Percentiles rank a stretch among this genome's conserved stretches.
phyloP scores from a whole-genome alignment of 2,113 vertebrate species.

The Craseonycteris thonglongyai region DNA sequence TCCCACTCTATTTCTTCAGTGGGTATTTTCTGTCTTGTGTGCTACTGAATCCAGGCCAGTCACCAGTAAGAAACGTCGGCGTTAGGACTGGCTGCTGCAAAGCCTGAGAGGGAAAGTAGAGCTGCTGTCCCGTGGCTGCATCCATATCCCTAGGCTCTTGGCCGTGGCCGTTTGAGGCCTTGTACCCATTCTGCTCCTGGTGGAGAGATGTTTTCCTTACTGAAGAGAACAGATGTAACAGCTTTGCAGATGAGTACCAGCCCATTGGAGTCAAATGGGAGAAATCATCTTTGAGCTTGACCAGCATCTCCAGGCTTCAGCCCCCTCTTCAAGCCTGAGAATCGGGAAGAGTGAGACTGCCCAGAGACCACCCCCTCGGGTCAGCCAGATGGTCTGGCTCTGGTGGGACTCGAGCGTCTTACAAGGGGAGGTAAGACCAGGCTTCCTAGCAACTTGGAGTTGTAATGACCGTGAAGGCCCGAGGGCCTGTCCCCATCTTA shows the following conservation, averaged over 20 bases:
- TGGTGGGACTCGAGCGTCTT: not conserved
- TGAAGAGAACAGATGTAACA: conserved; percentile 1
- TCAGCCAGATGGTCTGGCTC: not conserved
- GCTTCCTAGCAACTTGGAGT: not conserved
- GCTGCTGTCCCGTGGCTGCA: not conserved
- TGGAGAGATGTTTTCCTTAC: not conserved
- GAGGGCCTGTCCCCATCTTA: not conserved
- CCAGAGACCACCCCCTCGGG: not conserved
- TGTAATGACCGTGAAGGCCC: not conserved
- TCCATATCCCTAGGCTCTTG: not conserved
- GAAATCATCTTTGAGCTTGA: conserved; percentile 29
- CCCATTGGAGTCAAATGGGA: not conserved
- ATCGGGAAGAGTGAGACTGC: not conserved
- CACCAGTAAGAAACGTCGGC: not conserved
- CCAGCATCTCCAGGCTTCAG: conserved; percentile 29
- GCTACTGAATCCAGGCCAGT: not conserved
- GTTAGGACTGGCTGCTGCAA: not conserved
- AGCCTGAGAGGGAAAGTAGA: not conserved
- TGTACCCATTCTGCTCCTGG: not conserved
- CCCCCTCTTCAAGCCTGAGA: conserved; percentile 6
- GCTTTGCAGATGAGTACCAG: conserved; percentile 34
- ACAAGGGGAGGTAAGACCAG: not conserved
- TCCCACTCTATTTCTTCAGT: not conserved
- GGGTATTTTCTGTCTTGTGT: not conserved
- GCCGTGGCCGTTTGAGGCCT: not conserved